Evolutionary conservation across 2,888 invertebrate species (phyloP), one percentile per base, ranked within the genome.

Genomic region (Drosophila pseudotakahashii): DNA sequence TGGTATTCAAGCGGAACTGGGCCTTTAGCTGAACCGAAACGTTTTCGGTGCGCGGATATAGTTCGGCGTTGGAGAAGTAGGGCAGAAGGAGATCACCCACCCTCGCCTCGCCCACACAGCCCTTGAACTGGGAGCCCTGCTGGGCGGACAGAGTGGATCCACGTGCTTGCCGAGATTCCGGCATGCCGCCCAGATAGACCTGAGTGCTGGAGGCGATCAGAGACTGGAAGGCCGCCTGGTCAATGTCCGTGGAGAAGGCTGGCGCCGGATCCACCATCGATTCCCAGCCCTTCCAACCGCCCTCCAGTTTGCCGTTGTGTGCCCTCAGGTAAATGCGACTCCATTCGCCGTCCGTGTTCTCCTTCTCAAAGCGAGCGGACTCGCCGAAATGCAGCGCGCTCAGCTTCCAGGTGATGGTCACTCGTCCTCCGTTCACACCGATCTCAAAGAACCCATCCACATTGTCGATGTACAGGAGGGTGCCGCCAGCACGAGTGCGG

Each of bases 71-170:
- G 30, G 95, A 94, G 92, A 97, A 98, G 92, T 96, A 98, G 5
- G 98, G 98, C 76, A 98, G 93, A 70, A 98, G 93, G 77, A 97
- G 93, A 54, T 94, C 94, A 54, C 97, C 97, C 63, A 98, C 95
- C 85, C 98, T 94, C 52, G 97, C 95, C 89, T 97, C 97, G 32
- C 96, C 96, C 83, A 98, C 92, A 91, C 98, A 98, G 7, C 98
- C 98, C 93, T 97, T 94, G 80, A 93, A 94, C 54, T 90, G 90
- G 10, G 91, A 91, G 16, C 92, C 92, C 36, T 90, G 90, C 39
- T 90, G 90, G 6, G 90, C 80, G 13, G 91, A 89, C 2, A 82
- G 87, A 1, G 89, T 88, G 2, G 89, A 87, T 14, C 90, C 90
- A 4, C 91, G 90, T 0, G 89, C 75, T 42, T 90, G 82, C n/a